Conservation (phyloP, 1,140 invertebrate species). For the Sinonovacula constricta region DNA sequence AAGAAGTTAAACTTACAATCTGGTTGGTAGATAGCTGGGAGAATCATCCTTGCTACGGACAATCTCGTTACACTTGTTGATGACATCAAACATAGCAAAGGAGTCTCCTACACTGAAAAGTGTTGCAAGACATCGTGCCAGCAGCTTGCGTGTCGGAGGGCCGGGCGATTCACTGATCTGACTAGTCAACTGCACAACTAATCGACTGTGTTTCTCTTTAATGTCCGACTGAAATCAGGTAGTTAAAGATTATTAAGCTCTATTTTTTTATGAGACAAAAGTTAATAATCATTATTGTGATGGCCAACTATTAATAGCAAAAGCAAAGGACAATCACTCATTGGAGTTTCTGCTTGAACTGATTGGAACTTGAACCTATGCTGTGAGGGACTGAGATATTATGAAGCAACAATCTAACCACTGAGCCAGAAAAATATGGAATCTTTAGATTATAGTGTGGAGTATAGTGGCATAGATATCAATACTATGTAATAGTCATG, state of each 20-base stretch:
- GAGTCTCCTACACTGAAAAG: conserved; percentile 98
- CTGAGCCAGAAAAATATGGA: too few species aligned
- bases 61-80: conserved; percentile 99
- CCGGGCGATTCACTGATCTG: conserved; percentile 93
- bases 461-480: too few species aligned
- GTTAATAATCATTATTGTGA: too few species aligned
- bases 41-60: conserved; percentile 98
- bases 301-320: too few species aligned
- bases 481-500: too few species aligned
- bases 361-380: too few species aligned
- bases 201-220: conserved; percentile 96
- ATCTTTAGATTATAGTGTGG: too few species aligned
- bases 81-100: conserved; percentile 97
- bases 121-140: conserved; percentile 95
- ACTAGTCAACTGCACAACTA: conserved; percentile 94
- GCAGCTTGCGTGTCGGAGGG: conserved; percentile 93
- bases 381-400: too few species aligned
- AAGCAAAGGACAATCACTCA: too few species aligned
- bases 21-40: conserved; percentile 93
- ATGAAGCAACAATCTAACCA: too few species aligned
- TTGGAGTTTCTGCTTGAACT: too few species aligned
- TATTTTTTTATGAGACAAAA: too few species aligned
- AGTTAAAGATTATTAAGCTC: neutral
- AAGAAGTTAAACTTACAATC: conserved; percentile 91
- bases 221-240: conserved; percentile 90